Evolutionary conservation across 2,888 invertebrate species (phyloP).

Genomic region (Mactromeris polynyma): DNA sequence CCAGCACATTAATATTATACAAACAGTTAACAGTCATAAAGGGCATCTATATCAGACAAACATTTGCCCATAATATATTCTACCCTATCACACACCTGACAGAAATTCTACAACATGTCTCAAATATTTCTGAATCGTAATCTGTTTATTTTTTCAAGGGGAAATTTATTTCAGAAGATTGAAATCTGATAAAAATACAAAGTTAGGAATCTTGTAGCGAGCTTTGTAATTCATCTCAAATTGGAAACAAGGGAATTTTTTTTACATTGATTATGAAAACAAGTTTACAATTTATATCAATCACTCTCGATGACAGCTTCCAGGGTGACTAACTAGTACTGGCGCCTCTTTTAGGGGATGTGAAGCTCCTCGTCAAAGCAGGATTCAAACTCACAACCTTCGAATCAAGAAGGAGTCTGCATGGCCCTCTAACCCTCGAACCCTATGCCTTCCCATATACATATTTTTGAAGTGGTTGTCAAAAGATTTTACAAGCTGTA

Average conservation of each 20-base stretch:
- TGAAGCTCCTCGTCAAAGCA: too few species aligned
- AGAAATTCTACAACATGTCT: neutral
- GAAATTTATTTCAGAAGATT: neutral
- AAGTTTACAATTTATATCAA: too few species aligned
- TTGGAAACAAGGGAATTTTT: neutral
- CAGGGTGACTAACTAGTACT: too few species aligned
- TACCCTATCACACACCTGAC: slow-evolving; percentile 23
- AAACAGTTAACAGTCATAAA: slow-evolving; percentile 32
- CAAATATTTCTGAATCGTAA: neutral
- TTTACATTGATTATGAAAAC: too few species aligned
- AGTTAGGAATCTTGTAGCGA: neutral
- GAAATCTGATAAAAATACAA: neutral
- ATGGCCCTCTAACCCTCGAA: too few species aligned
- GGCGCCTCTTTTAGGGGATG: too few species aligned
- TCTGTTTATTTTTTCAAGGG: neutral
- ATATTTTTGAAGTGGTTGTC: too few species aligned
- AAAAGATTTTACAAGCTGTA: too few species aligned
- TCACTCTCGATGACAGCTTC: too few species aligned
- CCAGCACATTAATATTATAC: slow-evolving; percentile 38
- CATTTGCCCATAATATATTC: slow-evolving; percentile 15
- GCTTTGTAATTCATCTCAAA: neutral
- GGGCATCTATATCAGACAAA: slow-evolving; percentile 4
- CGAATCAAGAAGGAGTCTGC: too few species aligned
- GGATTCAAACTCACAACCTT: too few species aligned
- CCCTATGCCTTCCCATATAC: too few species aligned